Base-by-base conservation (phyloP, 2,113 vertebrate genomes). In the Hypanus sabinus region DNA sequence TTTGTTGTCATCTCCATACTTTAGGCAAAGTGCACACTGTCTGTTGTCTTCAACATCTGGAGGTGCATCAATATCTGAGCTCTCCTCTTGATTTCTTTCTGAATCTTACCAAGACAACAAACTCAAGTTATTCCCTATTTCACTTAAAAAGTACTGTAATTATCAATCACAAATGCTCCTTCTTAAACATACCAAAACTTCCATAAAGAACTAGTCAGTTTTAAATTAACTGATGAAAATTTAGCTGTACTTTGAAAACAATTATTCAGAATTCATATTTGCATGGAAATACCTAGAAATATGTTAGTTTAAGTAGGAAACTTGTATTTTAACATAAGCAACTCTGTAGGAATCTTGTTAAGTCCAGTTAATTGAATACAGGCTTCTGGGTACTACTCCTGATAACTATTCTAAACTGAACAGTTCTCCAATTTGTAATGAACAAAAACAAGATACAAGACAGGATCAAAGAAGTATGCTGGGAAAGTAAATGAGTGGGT, bases 1-100 rank as follows among this genome's bases (percentile, higher is more conserved):
- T n/a, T 98, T 98, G n/a, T 98, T 98, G 94, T 99, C 98, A 0
- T 99, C 99, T 0, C 99, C 99, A 0, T 99, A 99, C 57, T 97
- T 98, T 94, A 99, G 96, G 95, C 99, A 99, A 94, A 99, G 95
- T 0, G 97, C 97, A 94, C 99, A 99, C 85, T 98, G 98, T 94
- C 99, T 97, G 94, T 98, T 99, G 94, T 99, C 99, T 94, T 97
- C 97, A 92, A 98, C 95, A 1, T 98, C 98, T 0, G 98, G 98
- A 18, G 98, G 98, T 83, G 98, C 98, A 93, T 97, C 97, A 38
- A 97, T 96, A 83, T 98, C 98, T 46, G 97, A 98, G 95, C 97
- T 97, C 80, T 98, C 98, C 94, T 99, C 98, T 94, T 96, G 96
- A 95, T 95, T 97, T 94, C 96, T 95, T 94, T 99, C 98, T 79